Percentiles rank a stretch among this genome's conserved stretches.
These are phyloP conservation scores for Nomada lathburiana DNA, from an alignment of 2,888 invertebrate species.

Conservation along the genomic window DNA sequence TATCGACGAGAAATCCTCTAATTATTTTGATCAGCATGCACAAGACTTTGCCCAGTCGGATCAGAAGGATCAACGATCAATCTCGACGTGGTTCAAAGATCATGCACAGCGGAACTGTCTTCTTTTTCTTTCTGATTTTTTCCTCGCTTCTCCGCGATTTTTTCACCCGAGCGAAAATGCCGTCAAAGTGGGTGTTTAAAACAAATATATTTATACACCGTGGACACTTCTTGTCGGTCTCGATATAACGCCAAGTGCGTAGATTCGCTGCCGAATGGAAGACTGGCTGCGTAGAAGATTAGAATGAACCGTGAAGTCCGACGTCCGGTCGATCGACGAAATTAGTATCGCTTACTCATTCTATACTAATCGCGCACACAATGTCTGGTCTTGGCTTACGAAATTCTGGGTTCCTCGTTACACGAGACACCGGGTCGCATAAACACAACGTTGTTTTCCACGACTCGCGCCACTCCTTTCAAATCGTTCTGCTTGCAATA, in stretches of 20 bases:
- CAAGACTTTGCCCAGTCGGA: constrained; percentile 8
- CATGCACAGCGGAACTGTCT: background rate
- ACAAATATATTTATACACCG: constrained; percentile 56
- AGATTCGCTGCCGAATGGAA: constrained; percentile 49
- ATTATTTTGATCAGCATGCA: background rate
- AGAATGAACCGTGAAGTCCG: constrained; percentile 59
- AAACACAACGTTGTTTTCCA: constrained; percentile 8
- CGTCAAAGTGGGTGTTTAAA: constrained; percentile 37
- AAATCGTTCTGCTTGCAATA: no score
- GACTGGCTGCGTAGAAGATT: constrained; percentile 54
- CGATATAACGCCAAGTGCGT: constrained; percentile 68
- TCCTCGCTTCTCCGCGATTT: background rate
- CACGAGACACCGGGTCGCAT: background rate
- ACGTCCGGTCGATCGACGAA: constrained; percentile 61
- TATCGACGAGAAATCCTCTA: background rate
- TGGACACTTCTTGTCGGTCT: constrained; percentile 45
- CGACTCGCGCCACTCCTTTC: no score
- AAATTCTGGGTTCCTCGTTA: constrained; percentile 36
- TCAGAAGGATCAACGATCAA: constrained; percentile 22
- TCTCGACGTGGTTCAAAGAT: background rate
- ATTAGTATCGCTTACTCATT: constrained; percentile 60
- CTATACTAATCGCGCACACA: constrained; percentile 45
- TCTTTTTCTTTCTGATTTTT: no score
- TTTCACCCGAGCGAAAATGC: background rate
- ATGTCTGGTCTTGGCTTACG: constrained; percentile 45